phyloP scores from a whole-genome alignment of 2,797 vertebrate species.

The Odontamblyopus rebecca region DNA sequence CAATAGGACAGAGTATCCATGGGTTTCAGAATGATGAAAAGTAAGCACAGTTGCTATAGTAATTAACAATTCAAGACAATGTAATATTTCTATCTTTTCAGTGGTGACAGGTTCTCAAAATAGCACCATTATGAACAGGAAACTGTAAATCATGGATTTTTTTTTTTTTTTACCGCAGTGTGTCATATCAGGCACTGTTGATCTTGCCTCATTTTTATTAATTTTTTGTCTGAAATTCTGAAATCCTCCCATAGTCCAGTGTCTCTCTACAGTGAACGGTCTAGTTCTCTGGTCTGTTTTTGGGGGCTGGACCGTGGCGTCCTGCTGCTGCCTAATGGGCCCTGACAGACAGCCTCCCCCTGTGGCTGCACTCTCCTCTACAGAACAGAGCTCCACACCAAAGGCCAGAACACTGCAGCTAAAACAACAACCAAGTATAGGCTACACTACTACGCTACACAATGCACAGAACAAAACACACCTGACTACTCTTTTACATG shows the following conservation, averaged over 20 bases:
- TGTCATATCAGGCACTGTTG: no score
- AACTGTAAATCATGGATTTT: no score
- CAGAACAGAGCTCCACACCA: conserved; percentile 28
- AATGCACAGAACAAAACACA: conserved; percentile 20
- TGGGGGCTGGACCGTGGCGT: conserved; percentile 34
- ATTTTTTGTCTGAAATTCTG: conserved; percentile 9
- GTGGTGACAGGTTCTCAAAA: no score
- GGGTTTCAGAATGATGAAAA: no score
- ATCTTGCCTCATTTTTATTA: no score
- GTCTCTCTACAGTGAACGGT: conserved; percentile 41
- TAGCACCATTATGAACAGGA: no score
- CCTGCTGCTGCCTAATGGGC: conserved; percentile 56
- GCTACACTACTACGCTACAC: not conserved
- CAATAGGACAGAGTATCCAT: not conserved
- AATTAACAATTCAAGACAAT: not conserved
- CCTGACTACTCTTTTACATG: no score
- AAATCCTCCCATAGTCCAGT: conserved; percentile 24
- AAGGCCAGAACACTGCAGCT: conserved; percentile 50
- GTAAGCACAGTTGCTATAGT: no score
- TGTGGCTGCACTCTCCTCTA: conserved; percentile 45
- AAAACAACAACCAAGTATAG: conserved; percentile 16
- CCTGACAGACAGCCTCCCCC: conserved; percentile 45
- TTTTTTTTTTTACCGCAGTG: not conserved
- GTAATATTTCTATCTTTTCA: not conserved
- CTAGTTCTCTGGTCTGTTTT: conserved; percentile 7